Evolutionary conservation across 2,888 invertebrate genomes (phyloP).

Genomic region (Myathropa florea): DNA sequence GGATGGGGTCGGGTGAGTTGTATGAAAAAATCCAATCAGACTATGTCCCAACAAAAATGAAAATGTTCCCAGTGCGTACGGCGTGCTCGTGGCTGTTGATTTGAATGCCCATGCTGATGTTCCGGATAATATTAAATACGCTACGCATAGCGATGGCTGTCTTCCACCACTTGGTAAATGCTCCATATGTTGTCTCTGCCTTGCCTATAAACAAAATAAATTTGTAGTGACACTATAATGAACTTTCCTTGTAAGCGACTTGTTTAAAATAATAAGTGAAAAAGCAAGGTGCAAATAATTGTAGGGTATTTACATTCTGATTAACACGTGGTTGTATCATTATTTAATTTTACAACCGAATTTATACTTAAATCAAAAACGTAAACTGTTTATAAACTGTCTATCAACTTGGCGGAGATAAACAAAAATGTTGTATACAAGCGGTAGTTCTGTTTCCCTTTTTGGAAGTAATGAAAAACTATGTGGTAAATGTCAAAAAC

Average conservation of each 20-base stretch:
- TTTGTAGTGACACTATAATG: conserved; percentile 20
- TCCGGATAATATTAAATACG: conserved; percentile 70
- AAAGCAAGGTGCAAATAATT: neutral
- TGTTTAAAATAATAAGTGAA: neutral
- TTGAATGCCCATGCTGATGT: conserved; percentile 71
- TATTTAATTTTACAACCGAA: neutral
- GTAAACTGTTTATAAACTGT: neutral
- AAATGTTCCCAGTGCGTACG: conserved; percentile 65
- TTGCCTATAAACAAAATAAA: conserved; percentile 19
- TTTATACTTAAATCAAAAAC: neutral
- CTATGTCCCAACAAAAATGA: conserved; percentile 70
- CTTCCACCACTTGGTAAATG: conserved; percentile 31
- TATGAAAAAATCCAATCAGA: conserved; percentile 63
- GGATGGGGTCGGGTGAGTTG: conserved; percentile 56
- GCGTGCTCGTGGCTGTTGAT: neutral
- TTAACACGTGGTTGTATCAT: conserved; percentile 16
- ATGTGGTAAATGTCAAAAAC: neutral
- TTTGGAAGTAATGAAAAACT: neutral
- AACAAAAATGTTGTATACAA: conserved; percentile 22
- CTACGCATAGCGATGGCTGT: conserved; percentile 59
- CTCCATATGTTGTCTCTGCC: conserved; percentile 41
- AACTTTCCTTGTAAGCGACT: neutral
- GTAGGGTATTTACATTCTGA: conserved; percentile 15
- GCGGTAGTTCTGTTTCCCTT: conserved; percentile 30
- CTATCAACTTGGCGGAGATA: neutral